phyloP scores from a whole-genome alignment of 2,888 invertebrate genomes.

The Eupsilia transversa region DNA sequence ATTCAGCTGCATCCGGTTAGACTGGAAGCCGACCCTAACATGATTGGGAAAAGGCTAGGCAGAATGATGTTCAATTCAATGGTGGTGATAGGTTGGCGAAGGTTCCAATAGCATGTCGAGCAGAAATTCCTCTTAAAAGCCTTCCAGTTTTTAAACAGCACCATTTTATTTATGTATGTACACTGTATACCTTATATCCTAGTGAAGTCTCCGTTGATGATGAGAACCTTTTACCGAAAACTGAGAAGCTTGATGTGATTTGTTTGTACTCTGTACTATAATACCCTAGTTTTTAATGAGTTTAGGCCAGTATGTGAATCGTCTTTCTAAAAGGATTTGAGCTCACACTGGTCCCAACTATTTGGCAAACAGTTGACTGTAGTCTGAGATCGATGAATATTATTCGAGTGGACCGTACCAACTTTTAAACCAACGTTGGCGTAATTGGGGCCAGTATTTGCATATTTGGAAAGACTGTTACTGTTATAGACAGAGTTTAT shows the following conservation, averaged over 20 bases:
- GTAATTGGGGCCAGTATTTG: not conserved
- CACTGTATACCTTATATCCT: not conserved
- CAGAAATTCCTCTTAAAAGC: not conserved
- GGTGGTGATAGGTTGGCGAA: no score
- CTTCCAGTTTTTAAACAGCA: slow-evolving; percentile 13
- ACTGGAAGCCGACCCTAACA: no score
- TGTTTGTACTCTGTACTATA: slow-evolving; percentile 12
- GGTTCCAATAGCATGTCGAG: not conserved
- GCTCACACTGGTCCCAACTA: not conserved
- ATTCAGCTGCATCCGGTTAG: no score
- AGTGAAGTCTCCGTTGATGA: not conserved
- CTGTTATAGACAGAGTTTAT: not conserved
- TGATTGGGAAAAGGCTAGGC: no score
- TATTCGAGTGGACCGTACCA: slow-evolving; percentile 1
- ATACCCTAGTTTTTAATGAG: not conserved
- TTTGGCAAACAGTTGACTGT: not conserved
- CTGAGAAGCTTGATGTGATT: not conserved
- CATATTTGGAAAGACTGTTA: no score
- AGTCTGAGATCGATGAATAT: slow-evolving; percentile 7
- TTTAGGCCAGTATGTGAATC: not conserved
- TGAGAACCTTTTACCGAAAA: not conserved
- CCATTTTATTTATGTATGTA: not conserved
- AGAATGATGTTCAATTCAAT: no score
- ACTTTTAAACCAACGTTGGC: not conserved
- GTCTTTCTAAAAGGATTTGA: not conserved